Base-by-base conservation (phyloP, 1,140 invertebrate genomes). In the Drosophila ogumai region DNA sequence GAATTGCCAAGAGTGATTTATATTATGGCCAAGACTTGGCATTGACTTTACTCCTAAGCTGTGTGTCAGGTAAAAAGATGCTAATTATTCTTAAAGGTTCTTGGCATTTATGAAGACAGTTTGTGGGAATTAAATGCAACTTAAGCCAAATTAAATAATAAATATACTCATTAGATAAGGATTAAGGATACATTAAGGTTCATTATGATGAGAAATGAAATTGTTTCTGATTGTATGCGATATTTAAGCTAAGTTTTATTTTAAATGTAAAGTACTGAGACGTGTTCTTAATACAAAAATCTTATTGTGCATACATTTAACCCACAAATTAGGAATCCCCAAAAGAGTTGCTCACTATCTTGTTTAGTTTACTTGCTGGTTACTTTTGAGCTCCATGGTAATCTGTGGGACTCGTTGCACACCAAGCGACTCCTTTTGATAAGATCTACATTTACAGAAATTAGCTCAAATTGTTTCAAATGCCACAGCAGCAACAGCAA, bases 401-500 rank as follows among this genome's bases (percentile, higher is more conserved):
- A 71, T 71, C 66, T 34, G 52, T 50, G 44, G 31, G 28, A 17
- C 32, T 34, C 55, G 38, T n/a, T 43, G n/a, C 55, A 32, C 36
- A 32, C 36, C 17, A 36, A 61, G 13, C 19, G n/a, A 50, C 46
- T 71, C 66, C 44, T 71, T 69, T 61, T 68, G 74, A 76, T 77
- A 50, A 68, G 75, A 77, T 77, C 64, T 68, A 68, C 50, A 67
- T 77, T 59, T 63, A 74, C 57, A 63, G 50, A 77, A 77, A 77
- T 77, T 76, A 76, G 72, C 75, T 77, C 41, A 77, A 77, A 77
- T 77, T 77, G 73, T 77, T 68, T 77, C 72, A 76, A 77, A 77
- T 77, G 73, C 75, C 63, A 77, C 72, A 59, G 43, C 36, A 34
- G 32, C 32, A 52, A 12, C 15, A 63, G n/a, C 10, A 76, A 55